Conservation (phyloP, 2,113 vertebrate genomes). For the Leuciscus idus region DNA sequence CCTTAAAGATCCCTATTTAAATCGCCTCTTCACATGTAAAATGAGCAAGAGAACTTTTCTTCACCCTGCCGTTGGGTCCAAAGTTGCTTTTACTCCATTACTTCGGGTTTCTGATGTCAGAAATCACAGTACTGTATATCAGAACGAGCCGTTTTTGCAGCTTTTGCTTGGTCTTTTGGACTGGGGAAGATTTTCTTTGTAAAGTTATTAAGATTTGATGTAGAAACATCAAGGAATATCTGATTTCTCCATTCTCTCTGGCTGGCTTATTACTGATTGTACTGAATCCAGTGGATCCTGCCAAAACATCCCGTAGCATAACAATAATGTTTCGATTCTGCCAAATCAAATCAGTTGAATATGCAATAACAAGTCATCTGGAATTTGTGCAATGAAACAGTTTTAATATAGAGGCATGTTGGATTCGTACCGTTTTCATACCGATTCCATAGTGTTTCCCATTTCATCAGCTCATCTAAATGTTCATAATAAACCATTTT, state of each 20-base stretch:
- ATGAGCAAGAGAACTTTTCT: not conserved
- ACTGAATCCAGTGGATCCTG: not conserved
- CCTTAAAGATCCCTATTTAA: not conserved
- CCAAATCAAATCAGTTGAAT: not conserved
- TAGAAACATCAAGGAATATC: not conserved
- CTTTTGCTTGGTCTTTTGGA: not conserved
- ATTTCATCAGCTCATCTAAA: not conserved
- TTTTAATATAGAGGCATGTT: not conserved
- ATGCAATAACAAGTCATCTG: not conserved
- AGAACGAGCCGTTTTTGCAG: not conserved
- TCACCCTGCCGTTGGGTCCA: not conserved
- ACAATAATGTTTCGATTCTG: not conserved
- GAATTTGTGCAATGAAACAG: not conserved
- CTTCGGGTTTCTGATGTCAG: not conserved
- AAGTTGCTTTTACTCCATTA: not conserved
- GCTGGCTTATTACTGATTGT: not conserved
- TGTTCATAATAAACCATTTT: not conserved
- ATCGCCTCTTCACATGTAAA: not conserved
- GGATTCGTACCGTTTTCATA: not conserved
- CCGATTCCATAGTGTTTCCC: not conserved
- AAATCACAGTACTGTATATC: not conserved
- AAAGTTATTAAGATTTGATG: not conserved
- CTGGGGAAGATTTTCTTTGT: not conserved
- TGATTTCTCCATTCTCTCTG: not conserved
- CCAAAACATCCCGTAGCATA: not conserved